Evolutionary conservation across 2,888 invertebrate genomes (phyloP).

Genomic region (Pheosia tremula): DNA sequence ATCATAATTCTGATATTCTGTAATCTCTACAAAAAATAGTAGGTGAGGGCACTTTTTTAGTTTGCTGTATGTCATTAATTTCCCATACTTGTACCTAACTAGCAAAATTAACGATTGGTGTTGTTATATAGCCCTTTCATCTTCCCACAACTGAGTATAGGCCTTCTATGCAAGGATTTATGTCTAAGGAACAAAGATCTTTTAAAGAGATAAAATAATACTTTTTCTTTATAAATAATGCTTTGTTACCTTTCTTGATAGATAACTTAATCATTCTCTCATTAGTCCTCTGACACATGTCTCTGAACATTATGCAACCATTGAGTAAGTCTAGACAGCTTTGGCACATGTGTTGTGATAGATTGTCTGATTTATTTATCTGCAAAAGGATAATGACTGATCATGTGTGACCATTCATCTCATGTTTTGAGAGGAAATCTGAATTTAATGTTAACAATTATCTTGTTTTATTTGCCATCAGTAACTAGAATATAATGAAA

Average conservation of each 20-base stretch:
- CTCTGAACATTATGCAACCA: conserved; percentile 72
- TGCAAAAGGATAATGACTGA: conserved; percentile 37
- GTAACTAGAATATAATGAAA: too few relatives aligned
- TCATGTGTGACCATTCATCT: too few relatives aligned
- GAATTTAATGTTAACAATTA: too few relatives aligned
- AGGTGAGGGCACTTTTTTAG: not conserved
- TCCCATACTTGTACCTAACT: too few relatives aligned
- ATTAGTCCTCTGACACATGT: conserved; percentile 69
- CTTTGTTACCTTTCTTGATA: conserved; percentile 64
- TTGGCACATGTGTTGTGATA: conserved; percentile 69
- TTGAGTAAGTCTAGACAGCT: conserved; percentile 69
- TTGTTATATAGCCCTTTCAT: too few relatives aligned
- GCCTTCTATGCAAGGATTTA: not conserved
- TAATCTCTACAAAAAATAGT: conserved; percentile 27
- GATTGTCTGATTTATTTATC: conserved; percentile 60
- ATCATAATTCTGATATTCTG: conserved; percentile 43
- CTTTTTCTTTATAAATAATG: too few relatives aligned
- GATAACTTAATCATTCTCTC: conserved; percentile 52
- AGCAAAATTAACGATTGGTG: too few relatives aligned
- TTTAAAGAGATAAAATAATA: not conserved
- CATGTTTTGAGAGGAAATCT: too few relatives aligned
- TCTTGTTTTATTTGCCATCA: too few relatives aligned
- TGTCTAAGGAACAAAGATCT: not conserved
- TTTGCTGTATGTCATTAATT: not conserved
- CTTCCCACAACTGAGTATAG: too few relatives aligned